phyloP scores from a whole-genome alignment of 1,140 invertebrate genomes.

The Scylla paramamosain region DNA sequence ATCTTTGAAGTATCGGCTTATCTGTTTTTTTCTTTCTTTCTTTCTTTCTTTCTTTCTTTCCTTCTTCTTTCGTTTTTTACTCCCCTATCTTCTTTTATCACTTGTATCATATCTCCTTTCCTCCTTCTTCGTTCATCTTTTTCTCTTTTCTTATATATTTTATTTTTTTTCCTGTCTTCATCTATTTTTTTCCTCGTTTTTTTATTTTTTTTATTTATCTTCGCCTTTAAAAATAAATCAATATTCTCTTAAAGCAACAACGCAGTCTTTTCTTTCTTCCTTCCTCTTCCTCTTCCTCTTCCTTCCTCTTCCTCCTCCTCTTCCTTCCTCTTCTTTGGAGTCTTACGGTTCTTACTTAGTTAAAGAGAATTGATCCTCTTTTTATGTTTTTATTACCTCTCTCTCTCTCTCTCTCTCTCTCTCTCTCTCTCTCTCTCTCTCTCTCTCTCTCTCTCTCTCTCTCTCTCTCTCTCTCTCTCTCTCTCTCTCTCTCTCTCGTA shows the following conservation, averaged over 20 bases:
- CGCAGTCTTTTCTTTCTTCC: not conserved
- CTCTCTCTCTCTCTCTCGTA: no score
- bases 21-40: conserved; percentile 17
- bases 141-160: not conserved
- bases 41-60: not conserved
- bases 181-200: not conserved
- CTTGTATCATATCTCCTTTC: not conserved
- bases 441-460: not conserved
- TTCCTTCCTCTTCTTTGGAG: not conserved
- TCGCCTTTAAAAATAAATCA: not conserved
- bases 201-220: not conserved
- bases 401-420: not conserved
- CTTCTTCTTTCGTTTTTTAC: no score
- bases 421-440: not conserved
- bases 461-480: no score
- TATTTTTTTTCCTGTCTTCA: not conserved
- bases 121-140: not conserved
- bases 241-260: no score
- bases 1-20: no score
- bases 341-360: no score
- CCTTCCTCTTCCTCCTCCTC: not conserved
- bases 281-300: not conserved
- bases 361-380: not conserved
- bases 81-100: not conserved
- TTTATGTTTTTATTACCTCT: not conserved